Evolutionary conservation across 2,888 invertebrate genomes (phyloP).

Genomic region (Chaitophorus viminalis): DNA sequence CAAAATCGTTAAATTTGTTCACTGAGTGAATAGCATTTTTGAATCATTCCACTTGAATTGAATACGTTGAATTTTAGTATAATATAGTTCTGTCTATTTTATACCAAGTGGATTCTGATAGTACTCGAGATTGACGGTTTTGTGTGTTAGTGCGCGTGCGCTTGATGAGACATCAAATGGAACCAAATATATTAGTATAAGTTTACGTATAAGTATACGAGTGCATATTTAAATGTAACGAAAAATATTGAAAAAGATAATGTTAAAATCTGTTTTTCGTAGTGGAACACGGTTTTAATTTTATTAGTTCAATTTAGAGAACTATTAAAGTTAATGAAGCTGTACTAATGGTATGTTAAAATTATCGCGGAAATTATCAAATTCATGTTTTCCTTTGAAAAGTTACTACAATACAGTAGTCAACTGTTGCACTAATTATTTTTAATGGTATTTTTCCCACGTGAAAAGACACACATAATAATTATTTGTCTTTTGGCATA

Average conservation of each 20-base stretch:
- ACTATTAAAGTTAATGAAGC: conserved; percentile 1
- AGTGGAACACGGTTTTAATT: background rate
- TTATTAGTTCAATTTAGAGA: background rate
- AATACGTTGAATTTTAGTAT: background rate
- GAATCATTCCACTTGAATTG: background rate
- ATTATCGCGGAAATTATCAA: conserved; percentile 11
- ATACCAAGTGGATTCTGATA: background rate
- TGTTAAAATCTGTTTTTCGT: background rate
- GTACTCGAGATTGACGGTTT: too few relatives aligned
- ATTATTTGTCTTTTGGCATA: background rate
- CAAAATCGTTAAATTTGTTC: background rate
- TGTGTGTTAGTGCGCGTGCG: background rate
- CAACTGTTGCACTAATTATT: background rate
- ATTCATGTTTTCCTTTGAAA: background rate
- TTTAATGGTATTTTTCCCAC: conserved; percentile 11
- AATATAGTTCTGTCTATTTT: background rate
- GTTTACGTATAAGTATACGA: too few relatives aligned
- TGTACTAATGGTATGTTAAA: background rate
- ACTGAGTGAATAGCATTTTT: background rate
- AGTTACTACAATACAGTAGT: background rate
- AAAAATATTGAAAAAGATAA: background rate
- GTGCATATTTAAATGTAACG: background rate
- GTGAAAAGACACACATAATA: background rate
- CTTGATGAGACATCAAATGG: background rate
- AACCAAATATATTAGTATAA: background rate